Evolutionary conservation across 1,140 invertebrate species (phyloP).

Genomic region (Laupala kohalensis): DNA sequence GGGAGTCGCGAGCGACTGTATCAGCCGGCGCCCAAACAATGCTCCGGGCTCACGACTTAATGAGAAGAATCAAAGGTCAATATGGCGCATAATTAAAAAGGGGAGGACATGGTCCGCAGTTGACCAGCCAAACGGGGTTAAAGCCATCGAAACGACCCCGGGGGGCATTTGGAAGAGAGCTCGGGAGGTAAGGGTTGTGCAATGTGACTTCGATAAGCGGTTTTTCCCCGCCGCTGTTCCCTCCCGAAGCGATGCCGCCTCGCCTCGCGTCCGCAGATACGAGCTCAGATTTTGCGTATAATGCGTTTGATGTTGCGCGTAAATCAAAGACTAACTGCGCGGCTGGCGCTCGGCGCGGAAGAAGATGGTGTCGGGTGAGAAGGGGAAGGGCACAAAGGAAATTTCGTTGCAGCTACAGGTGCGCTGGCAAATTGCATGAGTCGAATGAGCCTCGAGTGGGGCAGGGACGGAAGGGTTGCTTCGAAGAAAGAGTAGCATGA

Average conservation of each 20-base stretch:
- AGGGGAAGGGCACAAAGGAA: too few relatives aligned
- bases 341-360: too few relatives aligned
- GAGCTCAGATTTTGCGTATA: not conserved
- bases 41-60: not conserved
- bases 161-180: not conserved
- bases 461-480: too few relatives aligned
- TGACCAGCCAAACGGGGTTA: not conserved
- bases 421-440: not conserved
- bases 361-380: too few relatives aligned
- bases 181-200: not conserved
- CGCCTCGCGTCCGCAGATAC: not conserved
- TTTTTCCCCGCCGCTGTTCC: not conserved
- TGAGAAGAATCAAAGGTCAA: not conserved
- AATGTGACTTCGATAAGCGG: not conserved
- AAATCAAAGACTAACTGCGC: not conserved
- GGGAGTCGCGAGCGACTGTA: not conserved
- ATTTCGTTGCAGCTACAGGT: not conserved
- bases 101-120: not conserved
- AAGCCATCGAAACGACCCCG: not conserved
- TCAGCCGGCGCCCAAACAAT: not conserved
- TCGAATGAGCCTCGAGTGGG: too few relatives aligned
- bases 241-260: not conserved
- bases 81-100: not conserved
- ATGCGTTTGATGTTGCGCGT: not conserved
- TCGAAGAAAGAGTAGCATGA: too few relatives aligned